Evolutionary conservation across 2,797 vertebrate species (phyloP).

Genomic region (Huso huso): DNA sequence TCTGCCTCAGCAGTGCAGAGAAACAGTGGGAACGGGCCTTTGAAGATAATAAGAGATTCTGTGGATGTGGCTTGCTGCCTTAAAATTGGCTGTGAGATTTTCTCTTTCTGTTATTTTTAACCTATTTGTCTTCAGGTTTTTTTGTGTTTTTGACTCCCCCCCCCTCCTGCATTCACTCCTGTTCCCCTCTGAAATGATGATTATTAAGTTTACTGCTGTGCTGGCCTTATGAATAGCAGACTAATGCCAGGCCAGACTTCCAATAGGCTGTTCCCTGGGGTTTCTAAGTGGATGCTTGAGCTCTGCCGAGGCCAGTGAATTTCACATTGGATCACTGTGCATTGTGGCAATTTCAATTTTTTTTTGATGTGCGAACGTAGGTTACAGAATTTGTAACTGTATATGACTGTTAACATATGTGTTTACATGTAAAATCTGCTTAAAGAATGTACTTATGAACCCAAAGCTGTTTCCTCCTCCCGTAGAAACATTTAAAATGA

Average conservation of each 20-base stretch:
- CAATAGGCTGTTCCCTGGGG: conserved; percentile 4
- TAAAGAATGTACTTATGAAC: no score
- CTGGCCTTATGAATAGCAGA: conserved; percentile 3
- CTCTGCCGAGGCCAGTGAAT: neutral
- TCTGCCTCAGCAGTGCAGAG: conserved; percentile 38
- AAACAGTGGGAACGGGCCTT: conserved; percentile 52
- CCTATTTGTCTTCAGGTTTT: conserved; percentile 13
- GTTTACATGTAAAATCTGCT: neutral
- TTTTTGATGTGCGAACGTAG: no score
- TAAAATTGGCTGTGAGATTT: conserved; percentile 23
- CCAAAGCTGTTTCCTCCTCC: no score
- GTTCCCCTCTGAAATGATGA: conserved; percentile 6
- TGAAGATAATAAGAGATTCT: conserved; percentile 42
- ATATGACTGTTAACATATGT: neutral
- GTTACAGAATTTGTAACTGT: no score
- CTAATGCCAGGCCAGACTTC: neutral
- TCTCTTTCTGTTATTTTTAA: conserved; percentile 20
- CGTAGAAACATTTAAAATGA: no score
- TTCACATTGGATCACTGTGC: no score
- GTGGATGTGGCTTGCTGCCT: conserved; percentile 50
- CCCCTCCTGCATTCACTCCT: neutral
- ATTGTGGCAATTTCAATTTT: no score
- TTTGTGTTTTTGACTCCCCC: conserved; percentile 25
- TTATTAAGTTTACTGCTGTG: conserved; percentile 18
- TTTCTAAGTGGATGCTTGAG: conserved; percentile 11